These are phyloP conservation scores for Nematostella vectensis DNA, from an alignment of 92 coral and sea anemone species.

Conservation along the genomic window DNA sequence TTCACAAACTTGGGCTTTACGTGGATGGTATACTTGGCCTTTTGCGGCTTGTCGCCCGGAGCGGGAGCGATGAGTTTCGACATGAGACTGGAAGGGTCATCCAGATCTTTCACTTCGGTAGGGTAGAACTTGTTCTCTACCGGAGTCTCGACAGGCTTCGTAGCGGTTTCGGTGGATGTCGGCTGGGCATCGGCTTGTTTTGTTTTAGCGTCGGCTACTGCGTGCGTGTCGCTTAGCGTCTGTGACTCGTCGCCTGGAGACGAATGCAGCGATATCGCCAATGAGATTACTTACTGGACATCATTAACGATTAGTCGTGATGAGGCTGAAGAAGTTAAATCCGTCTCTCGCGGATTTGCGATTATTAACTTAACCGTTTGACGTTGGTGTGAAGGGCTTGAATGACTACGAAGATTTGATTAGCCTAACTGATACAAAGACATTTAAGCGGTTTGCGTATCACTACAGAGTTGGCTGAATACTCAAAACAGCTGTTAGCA, in stretches of 20 bases:
- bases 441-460: no score
- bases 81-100: constrained; percentile 26
- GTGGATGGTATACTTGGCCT: constrained; percentile 72
- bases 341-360: no score
- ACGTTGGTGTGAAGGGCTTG: no score
- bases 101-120: constrained; percentile 44
- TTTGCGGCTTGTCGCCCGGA: constrained; percentile 56
- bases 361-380: no score
- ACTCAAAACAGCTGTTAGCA: no score
- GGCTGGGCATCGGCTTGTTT: constrained; percentile 3
- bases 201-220: background rate
- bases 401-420: no score
- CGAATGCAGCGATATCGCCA: background rate
- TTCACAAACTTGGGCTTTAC: constrained; percentile 61
- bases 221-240: background rate
- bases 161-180: constrained; percentile 1
- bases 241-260: constrained; percentile 4
- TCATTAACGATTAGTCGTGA: no score
- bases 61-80: constrained; percentile 75
- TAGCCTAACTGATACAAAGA: no score
- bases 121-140: constrained; percentile 37
- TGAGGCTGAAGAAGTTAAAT: no score
- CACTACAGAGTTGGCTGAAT: no score
- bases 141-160: constrained; percentile 12
- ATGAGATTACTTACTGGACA: no score